These are phyloP conservation scores for Metallyticus violacea DNA, from an alignment of 2,888 invertebrate genomes.

Conservation along the genomic window DNA sequence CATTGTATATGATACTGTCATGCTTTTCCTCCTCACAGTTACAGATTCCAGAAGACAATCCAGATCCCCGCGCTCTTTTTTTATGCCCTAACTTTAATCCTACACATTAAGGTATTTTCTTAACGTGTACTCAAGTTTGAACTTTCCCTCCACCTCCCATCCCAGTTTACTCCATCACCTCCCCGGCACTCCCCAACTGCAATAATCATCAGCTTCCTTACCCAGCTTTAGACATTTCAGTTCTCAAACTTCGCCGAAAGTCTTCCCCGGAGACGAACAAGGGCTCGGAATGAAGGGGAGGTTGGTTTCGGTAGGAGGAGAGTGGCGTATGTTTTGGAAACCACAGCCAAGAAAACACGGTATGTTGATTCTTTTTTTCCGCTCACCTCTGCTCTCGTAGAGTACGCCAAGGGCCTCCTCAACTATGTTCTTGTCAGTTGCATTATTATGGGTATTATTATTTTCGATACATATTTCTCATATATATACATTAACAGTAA, in stretches of 20 bases:
- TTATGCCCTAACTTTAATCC: neutral
- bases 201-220: conserved; percentile 15
- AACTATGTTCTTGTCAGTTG: neutral
- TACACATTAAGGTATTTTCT: neutral
- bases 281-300: neutral
- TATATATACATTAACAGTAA: no score
- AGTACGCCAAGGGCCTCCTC: neutral
- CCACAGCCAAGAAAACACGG: conserved; percentile 6
- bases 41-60: neutral
- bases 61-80: neutral
- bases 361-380: neutral
- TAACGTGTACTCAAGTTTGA: neutral
- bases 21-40: neutral
- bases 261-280: conserved; percentile 14
- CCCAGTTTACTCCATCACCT: neutral
- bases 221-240: conserved; percentile 12
- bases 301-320: neutral
- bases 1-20: no score
- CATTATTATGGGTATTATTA: no score
- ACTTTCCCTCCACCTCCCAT: neutral
- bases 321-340: conserved; percentile 9
- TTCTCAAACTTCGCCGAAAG: conserved; percentile 14
- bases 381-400: neutral
- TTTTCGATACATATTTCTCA: no score
- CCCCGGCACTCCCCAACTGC: conserved; percentile 9